A percentile compares a stretch with the other conserved stretches of the same genome.
These are phyloP conservation scores for Gulo gulo DNA, from an alignment of 2,113 vertebrate species.

Conservation along the genomic window DNA sequence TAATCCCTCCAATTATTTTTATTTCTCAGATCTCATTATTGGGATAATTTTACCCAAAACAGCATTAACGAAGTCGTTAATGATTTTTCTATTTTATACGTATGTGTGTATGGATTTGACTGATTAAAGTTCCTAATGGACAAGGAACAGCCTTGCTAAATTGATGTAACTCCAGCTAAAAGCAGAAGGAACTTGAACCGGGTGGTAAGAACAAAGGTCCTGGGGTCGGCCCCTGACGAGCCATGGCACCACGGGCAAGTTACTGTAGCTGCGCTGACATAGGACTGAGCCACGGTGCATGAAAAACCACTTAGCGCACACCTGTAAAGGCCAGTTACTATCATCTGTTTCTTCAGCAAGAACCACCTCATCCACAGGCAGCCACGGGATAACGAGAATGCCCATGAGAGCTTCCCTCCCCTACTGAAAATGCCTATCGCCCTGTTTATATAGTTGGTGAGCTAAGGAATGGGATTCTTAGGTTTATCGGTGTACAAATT, in stretches of 20 bases:
- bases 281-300: background rate
- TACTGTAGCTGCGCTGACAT: background rate
- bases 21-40: background rate
- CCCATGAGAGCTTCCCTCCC: background rate
- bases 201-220: background rate
- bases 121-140: background rate
- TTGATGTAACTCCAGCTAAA: background rate
- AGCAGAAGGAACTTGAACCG: background rate
- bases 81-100: background rate
- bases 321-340: background rate
- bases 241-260: rapidly evolving
- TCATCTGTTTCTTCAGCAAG: background rate
- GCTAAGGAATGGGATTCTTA: background rate
- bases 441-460: background rate
- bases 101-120: background rate
- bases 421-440: background rate
- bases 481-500: background rate
- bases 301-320: rapidly evolving
- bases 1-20: background rate
- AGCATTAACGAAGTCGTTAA: background rate
- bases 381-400: background rate
- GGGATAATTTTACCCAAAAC: background rate
- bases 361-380: rapidly evolving
- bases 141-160: background rate
- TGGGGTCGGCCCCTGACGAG: background rate